A percentile compares a stretch with the other conserved stretches of the same genome.
Conservation (phyloP, 2,888 invertebrate genomes). For the Dryococelus australis region DNA sequence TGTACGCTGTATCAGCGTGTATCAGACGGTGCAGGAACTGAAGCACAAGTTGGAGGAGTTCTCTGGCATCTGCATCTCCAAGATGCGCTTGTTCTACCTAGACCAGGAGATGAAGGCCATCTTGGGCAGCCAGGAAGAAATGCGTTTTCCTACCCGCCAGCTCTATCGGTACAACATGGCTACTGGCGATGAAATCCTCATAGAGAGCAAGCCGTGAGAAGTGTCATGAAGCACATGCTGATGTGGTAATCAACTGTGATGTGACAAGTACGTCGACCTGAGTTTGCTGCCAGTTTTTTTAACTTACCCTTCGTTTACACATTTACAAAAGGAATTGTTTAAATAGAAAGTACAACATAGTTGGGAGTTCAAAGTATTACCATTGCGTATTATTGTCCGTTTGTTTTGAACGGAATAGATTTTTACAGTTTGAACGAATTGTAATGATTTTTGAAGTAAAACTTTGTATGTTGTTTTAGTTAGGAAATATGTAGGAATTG, state of each 20-base stretch:
- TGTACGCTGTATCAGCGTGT: constrained; percentile 74
- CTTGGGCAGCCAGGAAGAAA: constrained; percentile 79
- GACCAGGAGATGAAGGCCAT: constrained; percentile 71
- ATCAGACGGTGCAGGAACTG: constrained; percentile 72
- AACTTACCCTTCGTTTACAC: background rate
- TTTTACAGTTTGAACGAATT: too few species aligned
- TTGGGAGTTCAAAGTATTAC: too few species aligned
- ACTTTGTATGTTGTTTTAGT: background rate
- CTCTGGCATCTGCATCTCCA: constrained; percentile 81
- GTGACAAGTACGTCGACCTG: too few species aligned
- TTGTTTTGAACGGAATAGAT: too few species aligned
- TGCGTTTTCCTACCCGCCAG: constrained; percentile 88
- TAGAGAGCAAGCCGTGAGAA: constrained; percentile 62
- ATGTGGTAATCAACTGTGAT: too few species aligned
- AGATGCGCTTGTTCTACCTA: constrained; percentile 89
- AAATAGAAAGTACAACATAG: too few species aligned
- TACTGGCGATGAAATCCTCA: constrained; percentile 89
- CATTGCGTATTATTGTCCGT: too few species aligned
- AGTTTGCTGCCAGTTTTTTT: background rate
- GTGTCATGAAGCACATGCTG: background rate
- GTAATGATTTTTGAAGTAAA: background rate
- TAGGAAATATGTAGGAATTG: background rate
- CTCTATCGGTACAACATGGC: constrained; percentile 90
- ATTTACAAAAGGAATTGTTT: background rate
- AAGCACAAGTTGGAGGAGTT: constrained; percentile 81